Evolutionary conservation across 2,888 invertebrate species (phyloP).

Genomic region (Ornithoptera alexandrae): DNA sequence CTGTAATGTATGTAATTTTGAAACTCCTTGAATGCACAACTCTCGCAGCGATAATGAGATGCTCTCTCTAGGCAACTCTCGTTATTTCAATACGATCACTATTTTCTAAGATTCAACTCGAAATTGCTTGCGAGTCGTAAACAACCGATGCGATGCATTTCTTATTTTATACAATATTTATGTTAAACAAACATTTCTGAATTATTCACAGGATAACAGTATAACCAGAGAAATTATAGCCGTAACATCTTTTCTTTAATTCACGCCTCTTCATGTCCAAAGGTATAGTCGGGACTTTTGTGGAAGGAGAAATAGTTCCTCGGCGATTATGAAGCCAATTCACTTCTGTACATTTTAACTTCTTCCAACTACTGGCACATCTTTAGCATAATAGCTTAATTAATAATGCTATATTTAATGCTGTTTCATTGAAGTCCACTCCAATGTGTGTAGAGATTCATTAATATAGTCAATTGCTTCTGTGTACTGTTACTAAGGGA

Average conservation of each 20-base stretch:
- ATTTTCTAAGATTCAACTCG: constrained; percentile 38
- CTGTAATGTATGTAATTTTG: constrained; percentile 58
- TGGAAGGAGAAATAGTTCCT: no score
- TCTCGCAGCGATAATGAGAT: constrained; percentile 52
- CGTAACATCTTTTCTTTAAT: no score
- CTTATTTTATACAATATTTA: background rate
- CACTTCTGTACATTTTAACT: no score
- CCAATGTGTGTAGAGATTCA: background rate
- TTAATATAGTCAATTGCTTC: no score
- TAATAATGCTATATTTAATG: background rate
- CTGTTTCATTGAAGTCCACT: background rate
- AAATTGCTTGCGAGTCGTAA: constrained; percentile 51
- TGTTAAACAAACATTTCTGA: background rate
- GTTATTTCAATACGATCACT: constrained; percentile 56
- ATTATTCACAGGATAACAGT: background rate
- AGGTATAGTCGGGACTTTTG: no score
- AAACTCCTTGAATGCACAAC: constrained; percentile 55
- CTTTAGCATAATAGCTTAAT: background rate
- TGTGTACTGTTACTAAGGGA: no score
- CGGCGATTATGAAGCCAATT: no score
- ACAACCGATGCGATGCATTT: background rate
- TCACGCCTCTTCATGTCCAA: no score
- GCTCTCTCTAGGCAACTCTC: constrained; percentile 54
- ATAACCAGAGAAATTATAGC: background rate
- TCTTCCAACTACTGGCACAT: no score